Base-by-base conservation (phyloP, 2,797 vertebrate species). In the Ctenopoma kingsleyae region DNA sequence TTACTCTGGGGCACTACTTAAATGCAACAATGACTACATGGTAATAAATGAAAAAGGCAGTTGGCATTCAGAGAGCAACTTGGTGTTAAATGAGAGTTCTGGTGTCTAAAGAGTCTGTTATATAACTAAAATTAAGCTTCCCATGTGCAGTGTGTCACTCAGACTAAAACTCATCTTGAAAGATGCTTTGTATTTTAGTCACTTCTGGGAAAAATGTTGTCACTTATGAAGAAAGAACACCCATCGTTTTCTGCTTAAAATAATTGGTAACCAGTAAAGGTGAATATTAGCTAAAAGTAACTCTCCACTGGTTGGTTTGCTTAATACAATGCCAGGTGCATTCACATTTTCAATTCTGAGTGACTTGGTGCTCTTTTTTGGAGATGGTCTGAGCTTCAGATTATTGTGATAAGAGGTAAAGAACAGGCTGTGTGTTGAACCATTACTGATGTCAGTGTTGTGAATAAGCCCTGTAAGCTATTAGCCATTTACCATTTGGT, bases 121-220 rank as follows among this genome's bases (percentile, higher is more conserved):
- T 82, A 89, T 88, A 88, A 90, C 86, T 81, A 78, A 74, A 83
- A 74, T 27, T 7, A 63, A 44, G 30, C 61, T 76, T 71, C 82
- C 51, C 8, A 11, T 43, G 46, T 48, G 38, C 22, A n/a, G 40
- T 22, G 51, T 27, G 61, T 64, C 46, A 41, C 72, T 40, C 61
- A 68, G 54, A 65, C 27, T 50, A 6, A 57, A 46, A 57, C 48
- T 79, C 44, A 19, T 74, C 72, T 60, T 67, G 54, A 68, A 63
- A 81, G 41, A 67, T 36, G 25, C 66, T 54, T 41, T 63, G 30
- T 25, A 54, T 57, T 32, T 32, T 32, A 32, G 30, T 66, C 22
- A 56, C 51, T 65, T 82, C 23, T 47, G 25, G 35, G 11, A 65
- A 52, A 36, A 27, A 20, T 19, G 63, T 58, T 47, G 41, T 69